These are phyloP conservation scores for Rhagonycha lutea DNA, from an alignment of 2,888 invertebrate genomes.

Conservation along the genomic window DNA sequence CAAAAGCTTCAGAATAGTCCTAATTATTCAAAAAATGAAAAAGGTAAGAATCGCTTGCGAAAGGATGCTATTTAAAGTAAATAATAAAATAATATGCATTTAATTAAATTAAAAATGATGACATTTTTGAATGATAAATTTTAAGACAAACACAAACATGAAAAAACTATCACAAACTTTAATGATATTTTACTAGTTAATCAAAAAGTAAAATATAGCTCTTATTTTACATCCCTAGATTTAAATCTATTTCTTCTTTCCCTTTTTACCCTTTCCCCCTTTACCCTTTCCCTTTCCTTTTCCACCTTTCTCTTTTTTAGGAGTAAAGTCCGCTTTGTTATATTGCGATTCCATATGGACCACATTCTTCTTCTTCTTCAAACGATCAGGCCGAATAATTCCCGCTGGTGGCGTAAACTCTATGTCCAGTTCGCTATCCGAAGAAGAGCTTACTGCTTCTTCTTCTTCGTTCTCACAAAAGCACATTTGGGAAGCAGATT, in stretches of 20 bases:
- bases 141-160: neutral
- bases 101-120: neutral
- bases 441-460: slow-evolving; percentile 58
- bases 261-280: slow-evolving; percentile 18
- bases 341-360: slow-evolving; percentile 67
- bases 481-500: slow-evolving; percentile 49
- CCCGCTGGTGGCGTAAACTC: slow-evolving; percentile 75
- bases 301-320: slow-evolving; percentile 30
- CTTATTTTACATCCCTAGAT: neutral
- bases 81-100: neutral
- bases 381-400: slow-evolving; percentile 63
- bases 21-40: neutral
- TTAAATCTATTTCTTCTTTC: slow-evolving; percentile 1
- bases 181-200: neutral
- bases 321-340: slow-evolving; percentile 59
- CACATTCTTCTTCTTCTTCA: slow-evolving; percentile 54
- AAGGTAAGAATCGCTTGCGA: neutral
- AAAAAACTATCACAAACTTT: neutral
- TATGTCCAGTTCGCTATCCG: slow-evolving; percentile 70
- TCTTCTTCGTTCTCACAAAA: slow-evolving; percentile 54
- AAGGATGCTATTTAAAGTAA: neutral
- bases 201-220: neutral
- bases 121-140: neutral
- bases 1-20: slow-evolving; percentile 29
- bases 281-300: slow-evolving; percentile 30